phyloP scores from a whole-genome alignment of 1,140 invertebrate species.

The Cydia fagiglandana region DNA sequence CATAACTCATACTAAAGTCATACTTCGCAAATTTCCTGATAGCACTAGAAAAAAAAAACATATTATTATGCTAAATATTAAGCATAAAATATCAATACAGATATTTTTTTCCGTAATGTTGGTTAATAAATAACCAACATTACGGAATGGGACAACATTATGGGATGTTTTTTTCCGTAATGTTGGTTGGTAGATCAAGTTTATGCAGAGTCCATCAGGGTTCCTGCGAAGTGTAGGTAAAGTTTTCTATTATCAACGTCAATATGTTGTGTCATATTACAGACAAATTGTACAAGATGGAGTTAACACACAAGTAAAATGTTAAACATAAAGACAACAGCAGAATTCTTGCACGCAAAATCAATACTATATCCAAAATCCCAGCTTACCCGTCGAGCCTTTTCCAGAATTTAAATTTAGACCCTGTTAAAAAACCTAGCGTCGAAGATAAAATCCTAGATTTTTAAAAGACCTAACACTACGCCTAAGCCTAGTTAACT shows the following conservation, averaged over 20 bases:
- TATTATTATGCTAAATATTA: too few relatives aligned
- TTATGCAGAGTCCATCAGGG: too few relatives aligned
- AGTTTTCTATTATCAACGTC: not conserved
- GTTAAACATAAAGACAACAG: slow-evolving; percentile 54
- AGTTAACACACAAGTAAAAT: slow-evolving; percentile 31
- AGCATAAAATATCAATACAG: too few relatives aligned
- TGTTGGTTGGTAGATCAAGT: too few relatives aligned
- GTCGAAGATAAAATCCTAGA: slow-evolving; percentile 73
- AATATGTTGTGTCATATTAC: not conserved
- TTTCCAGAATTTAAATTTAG: slow-evolving; percentile 54
- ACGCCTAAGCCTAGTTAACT: slow-evolving; percentile 69
- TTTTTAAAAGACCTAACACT: slow-evolving; percentile 65
- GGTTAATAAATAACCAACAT: too few relatives aligned
- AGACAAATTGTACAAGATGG: not conserved
- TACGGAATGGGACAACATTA: too few relatives aligned
- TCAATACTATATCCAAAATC: slow-evolving; percentile 27
- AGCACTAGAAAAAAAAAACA: too few relatives aligned
- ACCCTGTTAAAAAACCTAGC: slow-evolving; percentile 76
- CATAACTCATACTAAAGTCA: not conserved
- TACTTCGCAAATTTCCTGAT: too few relatives aligned
- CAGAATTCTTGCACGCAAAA: slow-evolving; percentile 54
- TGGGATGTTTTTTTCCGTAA: too few relatives aligned
- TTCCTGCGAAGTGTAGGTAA: not conserved
- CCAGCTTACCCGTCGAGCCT: slow-evolving; percentile 33
- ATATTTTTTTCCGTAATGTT: too few relatives aligned